These are phyloP conservation scores for Hucho hucho DNA, from an alignment of 2,113 vertebrate genomes.

Conservation along the genomic window DNA sequence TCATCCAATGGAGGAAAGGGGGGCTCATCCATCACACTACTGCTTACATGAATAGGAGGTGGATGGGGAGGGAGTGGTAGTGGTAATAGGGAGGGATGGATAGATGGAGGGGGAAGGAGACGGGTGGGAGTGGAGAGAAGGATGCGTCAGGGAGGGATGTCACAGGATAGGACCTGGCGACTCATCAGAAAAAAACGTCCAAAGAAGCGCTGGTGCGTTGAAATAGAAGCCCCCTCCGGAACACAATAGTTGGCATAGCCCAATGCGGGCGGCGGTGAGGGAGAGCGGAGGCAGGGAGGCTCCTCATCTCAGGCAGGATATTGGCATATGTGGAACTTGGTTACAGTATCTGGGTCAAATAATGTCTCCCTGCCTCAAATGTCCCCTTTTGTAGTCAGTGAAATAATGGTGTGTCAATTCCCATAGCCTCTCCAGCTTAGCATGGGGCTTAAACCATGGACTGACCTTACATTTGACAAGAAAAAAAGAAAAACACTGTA, in stretches of 20 bases:
- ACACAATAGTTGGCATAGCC: conserved; percentile 60
- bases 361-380: conserved; percentile 60
- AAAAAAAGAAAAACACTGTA: conserved; percentile 18
- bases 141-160: conserved; percentile 35
- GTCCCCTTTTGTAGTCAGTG: conserved; percentile 58
- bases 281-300: no score
- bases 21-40: conserved; percentile 44
- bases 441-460: conserved; percentile 27
- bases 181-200: conserved; percentile 54
- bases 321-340: conserved; percentile 63
- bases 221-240: conserved; percentile 61
- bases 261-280: conserved; percentile 31
- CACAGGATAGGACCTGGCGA: conserved; percentile 47
- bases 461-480: conserved; percentile 15
- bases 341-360: conserved; percentile 71
- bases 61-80: conserved; percentile 4
- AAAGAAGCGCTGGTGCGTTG: conserved; percentile 57
- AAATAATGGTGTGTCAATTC: conserved; percentile 52
- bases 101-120: conserved; percentile 31
- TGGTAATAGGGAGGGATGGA: conserved; percentile 3
- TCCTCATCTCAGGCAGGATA: conserved; percentile 57
- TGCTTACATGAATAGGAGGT: conserved; percentile 8
- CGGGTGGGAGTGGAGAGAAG: not conserved
- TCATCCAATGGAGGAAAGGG: conserved; percentile 41
- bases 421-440: conserved; percentile 38